Conservation (phyloP, 2,113 vertebrate genomes). For the Colistium nudipinnis region DNA sequence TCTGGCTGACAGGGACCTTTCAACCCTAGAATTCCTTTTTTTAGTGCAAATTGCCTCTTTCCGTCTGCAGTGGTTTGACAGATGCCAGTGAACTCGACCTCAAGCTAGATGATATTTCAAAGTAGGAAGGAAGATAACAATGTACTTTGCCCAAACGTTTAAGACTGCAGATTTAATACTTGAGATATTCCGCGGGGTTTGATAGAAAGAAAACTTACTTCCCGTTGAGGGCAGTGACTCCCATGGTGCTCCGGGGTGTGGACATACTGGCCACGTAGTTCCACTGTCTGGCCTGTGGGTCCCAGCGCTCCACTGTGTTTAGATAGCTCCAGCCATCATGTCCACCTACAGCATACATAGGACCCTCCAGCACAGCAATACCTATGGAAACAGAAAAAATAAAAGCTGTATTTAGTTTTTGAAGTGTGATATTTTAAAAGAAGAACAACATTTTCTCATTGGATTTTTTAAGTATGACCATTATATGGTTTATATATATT, state of each 20-base stretch:
- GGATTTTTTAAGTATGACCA: neutral
- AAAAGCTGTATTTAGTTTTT: neutral
- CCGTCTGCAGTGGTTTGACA: conserved; percentile 1
- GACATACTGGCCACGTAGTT: conserved; percentile 99
- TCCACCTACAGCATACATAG: conserved; percentile 97
- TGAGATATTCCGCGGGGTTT: neutral
- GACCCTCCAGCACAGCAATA: conserved; percentile 96
- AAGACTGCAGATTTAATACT: neutral
- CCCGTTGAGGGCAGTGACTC: conserved; percentile 93
- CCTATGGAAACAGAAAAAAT: conserved; percentile 74
- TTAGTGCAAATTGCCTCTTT: neutral
- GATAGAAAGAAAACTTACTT: conserved; percentile 84
- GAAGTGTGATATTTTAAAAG: neutral
- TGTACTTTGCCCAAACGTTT: conserved; percentile 8
- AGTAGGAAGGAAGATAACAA: conserved; percentile 17
- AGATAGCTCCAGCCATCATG: conserved; percentile 99
- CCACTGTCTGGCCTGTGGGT: conserved; percentile 96
- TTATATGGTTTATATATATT: neutral
- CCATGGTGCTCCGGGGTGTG: conserved; percentile 93
- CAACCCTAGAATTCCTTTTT: conserved; percentile 11
- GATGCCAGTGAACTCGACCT: conserved; percentile 15
- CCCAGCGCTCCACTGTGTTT: conserved; percentile 97
- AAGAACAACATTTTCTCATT: too few species aligned
- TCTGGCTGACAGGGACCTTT: neutral
- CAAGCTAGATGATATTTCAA: conserved; percentile 14